Evolutionary conservation across 2,797 vertebrate genomes (phyloP).

Genomic region (Parambassis ranga): DNA sequence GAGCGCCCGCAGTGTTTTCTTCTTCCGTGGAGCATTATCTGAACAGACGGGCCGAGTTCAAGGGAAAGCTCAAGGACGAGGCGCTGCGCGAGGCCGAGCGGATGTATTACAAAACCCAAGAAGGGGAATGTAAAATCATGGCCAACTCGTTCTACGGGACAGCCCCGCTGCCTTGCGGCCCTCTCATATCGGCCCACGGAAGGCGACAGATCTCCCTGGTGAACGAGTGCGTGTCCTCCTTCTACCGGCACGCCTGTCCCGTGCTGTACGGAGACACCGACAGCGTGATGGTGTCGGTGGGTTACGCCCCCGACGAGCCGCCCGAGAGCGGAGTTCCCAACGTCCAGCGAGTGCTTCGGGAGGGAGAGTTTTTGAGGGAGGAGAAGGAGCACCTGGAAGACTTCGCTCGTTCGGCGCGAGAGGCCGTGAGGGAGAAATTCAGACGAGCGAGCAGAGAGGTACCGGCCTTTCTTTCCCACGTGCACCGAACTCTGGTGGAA

Average conservation of each 20-base stretch:
- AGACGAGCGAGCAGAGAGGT: neutral
- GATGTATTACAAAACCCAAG: conserved; percentile 3
- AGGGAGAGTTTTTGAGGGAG: neutral
- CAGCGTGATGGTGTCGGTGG: conserved; percentile 17
- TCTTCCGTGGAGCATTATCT: conserved; percentile 12
- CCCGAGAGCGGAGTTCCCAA: neutral
- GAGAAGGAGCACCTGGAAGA: no score
- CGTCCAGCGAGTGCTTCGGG: no score
- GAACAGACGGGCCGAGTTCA: neutral
- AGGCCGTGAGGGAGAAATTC: neutral
- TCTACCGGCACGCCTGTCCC: neutral
- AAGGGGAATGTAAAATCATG: conserved; percentile 4
- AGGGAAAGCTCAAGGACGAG: neutral
- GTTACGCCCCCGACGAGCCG: neutral
- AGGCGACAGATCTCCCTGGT: conserved; percentile 26
- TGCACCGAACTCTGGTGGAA: neutral
- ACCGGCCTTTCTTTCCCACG: neutral
- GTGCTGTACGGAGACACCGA: conserved; percentile 26
- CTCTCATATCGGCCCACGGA: neutral
- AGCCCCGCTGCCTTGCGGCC: neutral
- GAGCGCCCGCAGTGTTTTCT: neutral
- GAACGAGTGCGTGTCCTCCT: conserved; percentile 7
- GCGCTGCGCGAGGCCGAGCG: neutral
- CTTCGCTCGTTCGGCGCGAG: neutral
- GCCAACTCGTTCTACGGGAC: conserved; percentile 29